A percentile compares a stretch with the other conserved stretches of the same genome.
These are phyloP conservation scores for Luehdorfia chinensis DNA, from an alignment of 1,140 invertebrate genomes.

Conservation along the genomic window DNA sequence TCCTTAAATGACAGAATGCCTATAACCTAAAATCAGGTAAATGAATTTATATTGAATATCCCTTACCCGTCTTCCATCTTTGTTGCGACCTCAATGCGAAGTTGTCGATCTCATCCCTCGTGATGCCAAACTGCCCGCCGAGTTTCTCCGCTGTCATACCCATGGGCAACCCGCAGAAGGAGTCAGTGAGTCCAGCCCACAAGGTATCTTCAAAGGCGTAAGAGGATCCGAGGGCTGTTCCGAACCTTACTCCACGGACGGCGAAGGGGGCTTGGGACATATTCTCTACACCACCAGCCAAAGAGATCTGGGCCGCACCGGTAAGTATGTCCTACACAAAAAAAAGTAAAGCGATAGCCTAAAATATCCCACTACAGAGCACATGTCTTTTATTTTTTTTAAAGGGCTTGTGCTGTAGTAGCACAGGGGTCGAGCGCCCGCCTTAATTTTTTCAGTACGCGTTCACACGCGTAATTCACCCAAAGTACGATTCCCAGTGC, in stretches of 20 bases:
- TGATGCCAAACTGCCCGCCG: slow-evolving; percentile 92
- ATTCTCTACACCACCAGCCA: slow-evolving; percentile 95
- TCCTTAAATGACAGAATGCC: no score
- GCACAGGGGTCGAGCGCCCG: no score
- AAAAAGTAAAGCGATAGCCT: no score
- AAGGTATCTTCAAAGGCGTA: slow-evolving; percentile 93
- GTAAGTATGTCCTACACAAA: slow-evolving; percentile 92
- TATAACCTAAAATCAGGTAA: no score
- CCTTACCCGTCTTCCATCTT: slow-evolving; percentile 87
- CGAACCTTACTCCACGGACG: slow-evolving; percentile 93
- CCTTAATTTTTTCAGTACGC: no score
- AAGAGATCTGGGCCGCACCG: slow-evolving; percentile 91
- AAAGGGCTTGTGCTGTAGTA: background rate
- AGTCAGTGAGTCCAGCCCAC: slow-evolving; percentile 94
- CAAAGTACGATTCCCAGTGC: no score
- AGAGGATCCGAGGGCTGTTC: slow-evolving; percentile 88
- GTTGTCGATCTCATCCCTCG: slow-evolving; percentile 91
- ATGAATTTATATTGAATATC: no score
- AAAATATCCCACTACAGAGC: no score
- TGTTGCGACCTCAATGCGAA: slow-evolving; percentile 92
- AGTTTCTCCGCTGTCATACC: slow-evolving; percentile 98
- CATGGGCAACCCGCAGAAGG: slow-evolving; percentile 95
- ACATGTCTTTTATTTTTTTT: no score
- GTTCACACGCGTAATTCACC: no score
- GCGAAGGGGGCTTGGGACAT: slow-evolving; percentile 97